phyloP scores from a whole-genome alignment of 2,888 invertebrate genomes.

The Aphidius colemani region DNA sequence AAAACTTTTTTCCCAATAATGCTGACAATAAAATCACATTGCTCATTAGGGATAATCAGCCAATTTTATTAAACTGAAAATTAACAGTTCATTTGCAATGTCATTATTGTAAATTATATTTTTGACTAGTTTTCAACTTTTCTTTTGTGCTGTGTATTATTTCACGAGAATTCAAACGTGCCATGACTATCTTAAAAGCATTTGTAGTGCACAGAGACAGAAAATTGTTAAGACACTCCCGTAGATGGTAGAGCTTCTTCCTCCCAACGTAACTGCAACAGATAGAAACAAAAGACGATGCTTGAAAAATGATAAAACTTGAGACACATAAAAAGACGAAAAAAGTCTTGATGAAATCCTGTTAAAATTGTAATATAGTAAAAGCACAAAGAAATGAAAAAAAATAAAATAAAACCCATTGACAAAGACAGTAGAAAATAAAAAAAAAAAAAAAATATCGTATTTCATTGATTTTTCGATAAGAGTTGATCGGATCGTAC shows the following conservation, averaged over 20 bases:
- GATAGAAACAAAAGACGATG: not conserved
- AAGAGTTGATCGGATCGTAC: too few species aligned
- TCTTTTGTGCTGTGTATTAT: not conserved
- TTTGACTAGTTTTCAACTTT: conserved; percentile 15
- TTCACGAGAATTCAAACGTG: conserved; percentile 4
- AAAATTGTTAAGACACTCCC: not conserved
- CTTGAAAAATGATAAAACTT: too few species aligned
- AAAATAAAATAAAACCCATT: too few species aligned
- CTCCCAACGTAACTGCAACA: conserved; percentile 15
- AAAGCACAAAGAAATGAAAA: too few species aligned
- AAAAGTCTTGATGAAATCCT: too few species aligned
- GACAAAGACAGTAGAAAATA: too few species aligned
- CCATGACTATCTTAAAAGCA: conserved; percentile 16
- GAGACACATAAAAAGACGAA: too few species aligned
- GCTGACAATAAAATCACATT: not conserved
- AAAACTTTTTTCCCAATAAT: not conserved
- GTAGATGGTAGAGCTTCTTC: not conserved
- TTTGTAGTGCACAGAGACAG: conserved; percentile 4
- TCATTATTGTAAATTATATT: not conserved
- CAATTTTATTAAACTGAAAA: conserved; percentile 1
- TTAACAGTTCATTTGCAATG: not conserved
- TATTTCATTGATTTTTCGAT: too few species aligned
- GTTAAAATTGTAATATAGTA: too few species aligned
- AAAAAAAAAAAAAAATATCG: too few species aligned
- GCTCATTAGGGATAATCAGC: not conserved